These are phyloP conservation scores for Platycercus adscitus DNA, from an alignment of 2,113 vertebrate species.

Conservation along the genomic window DNA sequence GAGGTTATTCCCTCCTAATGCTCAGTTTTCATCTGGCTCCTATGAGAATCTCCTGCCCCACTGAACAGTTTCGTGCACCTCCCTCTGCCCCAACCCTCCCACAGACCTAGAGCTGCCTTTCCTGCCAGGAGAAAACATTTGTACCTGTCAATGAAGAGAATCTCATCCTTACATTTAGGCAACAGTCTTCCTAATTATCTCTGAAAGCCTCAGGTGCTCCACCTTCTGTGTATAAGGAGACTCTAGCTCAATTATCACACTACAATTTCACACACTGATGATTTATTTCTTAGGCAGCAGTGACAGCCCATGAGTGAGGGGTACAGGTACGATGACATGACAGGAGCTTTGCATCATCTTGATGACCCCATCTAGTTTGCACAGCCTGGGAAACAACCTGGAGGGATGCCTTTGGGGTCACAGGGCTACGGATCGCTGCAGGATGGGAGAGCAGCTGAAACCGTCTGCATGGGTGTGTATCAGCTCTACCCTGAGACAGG, in stretches of 20 bases:
- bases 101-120: background rate
- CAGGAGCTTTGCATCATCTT: background rate
- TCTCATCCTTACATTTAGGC: background rate
- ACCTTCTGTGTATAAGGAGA: background rate
- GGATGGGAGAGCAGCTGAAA: background rate
- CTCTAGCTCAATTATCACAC: background rate
- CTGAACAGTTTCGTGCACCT: background rate
- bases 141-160: background rate
- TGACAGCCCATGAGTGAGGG: background rate
- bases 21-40: background rate
- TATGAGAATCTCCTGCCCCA: background rate
- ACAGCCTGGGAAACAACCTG: background rate
- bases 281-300: background rate
- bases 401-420: background rate
- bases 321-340: background rate
- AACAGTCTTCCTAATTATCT: background rate
- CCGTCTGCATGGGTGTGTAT: fast-evolving
- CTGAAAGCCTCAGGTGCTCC: background rate
- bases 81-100: fast-evolving
- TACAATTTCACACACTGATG: background rate
- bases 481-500: background rate
- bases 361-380: background rate
- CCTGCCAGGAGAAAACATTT: background rate
- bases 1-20: background rate
- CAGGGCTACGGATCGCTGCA: fast-evolving